Evolutionary conservation across 1,140 invertebrate species (phyloP).

Genomic region (Tetramorium alpestre): DNA sequence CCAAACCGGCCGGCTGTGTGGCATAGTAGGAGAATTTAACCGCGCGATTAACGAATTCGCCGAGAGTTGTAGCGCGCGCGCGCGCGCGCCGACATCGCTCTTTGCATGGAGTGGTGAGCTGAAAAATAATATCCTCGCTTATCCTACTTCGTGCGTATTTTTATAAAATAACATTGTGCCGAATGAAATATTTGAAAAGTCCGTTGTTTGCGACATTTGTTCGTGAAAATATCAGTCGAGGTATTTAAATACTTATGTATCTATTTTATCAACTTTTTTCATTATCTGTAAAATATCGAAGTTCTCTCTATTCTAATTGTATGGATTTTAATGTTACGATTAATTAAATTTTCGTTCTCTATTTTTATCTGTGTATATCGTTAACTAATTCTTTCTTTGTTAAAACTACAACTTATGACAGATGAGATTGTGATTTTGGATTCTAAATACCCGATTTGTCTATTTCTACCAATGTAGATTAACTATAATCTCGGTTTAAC

Average conservation of each 20-base stretch:
- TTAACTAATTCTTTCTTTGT: not conserved
- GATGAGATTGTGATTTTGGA: not conserved
- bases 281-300: not conserved
- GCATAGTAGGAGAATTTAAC: slow-evolving; percentile 67
- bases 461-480: too few species aligned
- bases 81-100: slow-evolving; percentile 21
- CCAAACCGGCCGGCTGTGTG: slow-evolving; percentile 60
- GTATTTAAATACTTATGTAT: not conserved
- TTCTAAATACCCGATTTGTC: not conserved
- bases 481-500: too few species aligned
- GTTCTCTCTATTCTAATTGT: not conserved
- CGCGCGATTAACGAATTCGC: slow-evolving; percentile 72
- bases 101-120: not conserved
- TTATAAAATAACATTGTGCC: slow-evolving; percentile 12
- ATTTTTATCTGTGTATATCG: not conserved
- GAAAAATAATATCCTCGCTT: slow-evolving; percentile 45
- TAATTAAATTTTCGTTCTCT: not conserved
- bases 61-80: slow-evolving; percentile 36
- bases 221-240: not conserved
- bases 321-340: not conserved
- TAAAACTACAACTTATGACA: not conserved
- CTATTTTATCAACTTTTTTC: not conserved
- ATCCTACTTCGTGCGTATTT: slow-evolving; percentile 14
- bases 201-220: slow-evolving; percentile 3
- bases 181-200: slow-evolving; percentile 35